Conservation (phyloP, 2,797 vertebrate genomes). For the Onychomys torridus region DNA sequence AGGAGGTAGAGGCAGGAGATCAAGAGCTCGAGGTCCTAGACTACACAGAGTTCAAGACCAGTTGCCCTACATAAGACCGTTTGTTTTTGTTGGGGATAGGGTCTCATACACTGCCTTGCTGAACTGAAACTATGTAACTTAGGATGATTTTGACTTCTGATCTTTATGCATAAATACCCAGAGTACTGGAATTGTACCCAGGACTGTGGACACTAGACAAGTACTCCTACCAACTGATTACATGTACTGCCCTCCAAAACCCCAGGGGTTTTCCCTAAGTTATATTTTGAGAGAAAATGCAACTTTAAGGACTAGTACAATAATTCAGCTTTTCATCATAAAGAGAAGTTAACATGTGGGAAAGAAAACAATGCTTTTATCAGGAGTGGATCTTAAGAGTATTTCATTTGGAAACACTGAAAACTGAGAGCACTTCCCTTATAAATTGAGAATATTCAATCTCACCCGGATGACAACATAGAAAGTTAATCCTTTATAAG, state of each 20-base stretch:
- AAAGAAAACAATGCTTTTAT: slow-evolving; percentile 28
- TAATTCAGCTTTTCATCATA: slow-evolving; percentile 42
- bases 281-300: not conserved
- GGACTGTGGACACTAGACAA: not conserved
- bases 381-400: slow-evolving; percentile 10
- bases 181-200: not conserved
- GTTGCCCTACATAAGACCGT: not conserved
- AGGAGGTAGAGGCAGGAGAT: not conserved
- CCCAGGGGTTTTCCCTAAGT: not conserved
- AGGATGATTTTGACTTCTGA: not conserved
- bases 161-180: not conserved
- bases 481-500: slow-evolving; percentile 53
- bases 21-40: not conserved
- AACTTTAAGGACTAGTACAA: not conserved
- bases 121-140: not conserved
- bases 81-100: not conserved
- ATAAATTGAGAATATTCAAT: not conserved
- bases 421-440: slow-evolving; percentile 30
- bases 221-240: not conserved
- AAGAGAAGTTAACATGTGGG: not conserved
- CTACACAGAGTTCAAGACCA: not conserved
- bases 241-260: not conserved
- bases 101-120: not conserved
- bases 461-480: not conserved
- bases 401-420: slow-evolving; percentile 28